These are phyloP conservation scores for Sigmodon hispidus DNA, from an alignment of 2,113 vertebrate species.

Conservation along the genomic window DNA sequence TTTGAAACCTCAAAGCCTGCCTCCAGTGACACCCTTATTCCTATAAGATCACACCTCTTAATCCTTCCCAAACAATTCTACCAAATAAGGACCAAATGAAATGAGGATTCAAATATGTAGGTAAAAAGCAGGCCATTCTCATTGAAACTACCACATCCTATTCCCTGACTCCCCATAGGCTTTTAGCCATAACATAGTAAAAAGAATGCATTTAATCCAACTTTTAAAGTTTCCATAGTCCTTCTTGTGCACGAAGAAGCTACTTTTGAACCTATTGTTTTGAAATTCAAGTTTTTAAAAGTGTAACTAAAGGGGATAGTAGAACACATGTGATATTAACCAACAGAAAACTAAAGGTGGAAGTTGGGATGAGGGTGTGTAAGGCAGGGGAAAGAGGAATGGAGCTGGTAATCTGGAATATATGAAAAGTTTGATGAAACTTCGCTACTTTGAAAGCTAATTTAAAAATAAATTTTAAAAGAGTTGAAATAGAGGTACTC, in stretches of 20 bases:
- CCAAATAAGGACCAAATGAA: not conserved
- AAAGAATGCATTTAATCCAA: not conserved
- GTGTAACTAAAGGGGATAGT: not conserved
- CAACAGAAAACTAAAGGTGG: not conserved
- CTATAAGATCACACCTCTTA: not conserved
- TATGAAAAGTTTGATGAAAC: not conserved
- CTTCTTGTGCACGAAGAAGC: not conserved
- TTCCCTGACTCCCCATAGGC: not conserved
- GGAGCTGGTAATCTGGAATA: not conserved
- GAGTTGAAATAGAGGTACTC: not conserved
- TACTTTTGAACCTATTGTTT: not conserved
- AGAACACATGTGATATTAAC: not conserved
- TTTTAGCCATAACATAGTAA: not conserved
- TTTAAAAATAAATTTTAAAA: not conserved
- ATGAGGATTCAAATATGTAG: not conserved
- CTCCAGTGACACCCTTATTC: not conserved
- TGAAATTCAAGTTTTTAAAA: not conserved
- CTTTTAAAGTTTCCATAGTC: not conserved
- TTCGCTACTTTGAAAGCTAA: not conserved
- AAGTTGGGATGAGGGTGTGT: not conserved
- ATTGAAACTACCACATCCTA: not conserved
- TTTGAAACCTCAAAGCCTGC: not conserved
- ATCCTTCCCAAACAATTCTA: not conserved
- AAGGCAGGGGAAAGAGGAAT: not conserved
- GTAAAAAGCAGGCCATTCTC: not conserved